A percentile compares a stretch with the other conserved stretches of the same genome.
Conservation (phyloP, 30 jellyfish, hydroid and myxozoan species). For the Aurelia sp. region DNA sequence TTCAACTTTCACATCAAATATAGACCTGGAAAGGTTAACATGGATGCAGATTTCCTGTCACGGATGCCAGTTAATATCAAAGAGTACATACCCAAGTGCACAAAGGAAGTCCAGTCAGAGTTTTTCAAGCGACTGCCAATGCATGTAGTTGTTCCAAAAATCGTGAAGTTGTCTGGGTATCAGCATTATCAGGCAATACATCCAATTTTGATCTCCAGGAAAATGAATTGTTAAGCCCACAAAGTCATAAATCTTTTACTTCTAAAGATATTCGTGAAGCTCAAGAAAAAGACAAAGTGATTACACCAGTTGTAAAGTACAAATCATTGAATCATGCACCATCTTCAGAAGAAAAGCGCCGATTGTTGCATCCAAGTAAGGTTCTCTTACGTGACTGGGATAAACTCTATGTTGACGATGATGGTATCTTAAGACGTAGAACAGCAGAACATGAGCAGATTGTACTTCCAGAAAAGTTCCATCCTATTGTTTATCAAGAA, state of each 20-base stretch:
- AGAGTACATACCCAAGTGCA: conserved; percentile 4
- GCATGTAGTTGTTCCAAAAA: background rate
- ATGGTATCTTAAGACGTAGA: conserved; percentile 1
- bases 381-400: conserved; percentile 28
- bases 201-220: background rate
- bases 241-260: background rate
- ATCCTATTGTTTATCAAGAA: background rate
- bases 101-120: conserved; percentile 24
- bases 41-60: conserved; percentile 62
- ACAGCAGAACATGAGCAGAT: conserved; percentile 13
- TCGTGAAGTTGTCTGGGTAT: conserved; percentile 12
- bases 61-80: conserved; percentile 43
- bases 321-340: conserved; percentile 27
- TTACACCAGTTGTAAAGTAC: conserved; percentile 3
- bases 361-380: background rate
- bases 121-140: conserved; percentile 45
- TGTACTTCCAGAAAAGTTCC: conserved; percentile 28
- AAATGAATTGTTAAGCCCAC: background rate
- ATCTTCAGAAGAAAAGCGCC: background rate
- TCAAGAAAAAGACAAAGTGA: conserved; percentile 23
- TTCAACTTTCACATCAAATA: conserved; percentile 47
- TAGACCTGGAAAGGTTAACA: conserved; percentile 51
- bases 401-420: background rate
- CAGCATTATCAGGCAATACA: conserved; percentile 8
- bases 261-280: conserved; percentile 21